Percentiles rank a stretch among this genome's conserved stretches.
Conservation (phyloP, 2,888 invertebrate species). For the Dolichomitus sp. region DNA sequence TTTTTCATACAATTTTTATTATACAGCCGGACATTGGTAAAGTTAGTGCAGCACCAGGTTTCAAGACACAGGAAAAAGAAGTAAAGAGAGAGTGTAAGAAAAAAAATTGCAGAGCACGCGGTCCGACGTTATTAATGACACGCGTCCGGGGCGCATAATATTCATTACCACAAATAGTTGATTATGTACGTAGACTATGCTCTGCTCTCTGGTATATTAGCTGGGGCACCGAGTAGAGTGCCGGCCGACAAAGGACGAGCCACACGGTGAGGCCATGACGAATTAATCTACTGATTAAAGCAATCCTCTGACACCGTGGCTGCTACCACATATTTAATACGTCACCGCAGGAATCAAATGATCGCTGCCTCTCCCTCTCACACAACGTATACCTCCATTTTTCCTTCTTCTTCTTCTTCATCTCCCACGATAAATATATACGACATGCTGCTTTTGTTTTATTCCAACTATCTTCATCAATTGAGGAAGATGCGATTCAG, state of each 20-base stretch:
- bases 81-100: slow-evolving; percentile 29
- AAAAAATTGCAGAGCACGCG: slow-evolving; percentile 68
- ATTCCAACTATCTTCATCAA: slow-evolving; percentile 61
- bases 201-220: slow-evolving; percentile 78
- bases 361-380: slow-evolving; percentile 54
- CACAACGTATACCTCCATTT: not conserved
- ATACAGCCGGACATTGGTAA: slow-evolving; percentile 2
- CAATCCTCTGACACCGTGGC: slow-evolving; percentile 83
- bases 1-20: slow-evolving; percentile 27
- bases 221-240: slow-evolving; percentile 50
- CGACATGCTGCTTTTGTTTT: slow-evolving; percentile 49
- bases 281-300: slow-evolving; percentile 86
- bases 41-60: slow-evolving; percentile 55
- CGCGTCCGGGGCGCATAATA: slow-evolving; percentile 82
- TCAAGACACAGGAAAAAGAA: slow-evolving; percentile 50
- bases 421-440: slow-evolving; percentile 46
- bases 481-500: slow-evolving; percentile 25
- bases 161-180: slow-evolving; percentile 85
- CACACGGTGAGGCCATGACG: slow-evolving; percentile 83
- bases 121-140: slow-evolving; percentile 83
- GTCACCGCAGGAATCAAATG: slow-evolving; percentile 83
- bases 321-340: slow-evolving; percentile 85
- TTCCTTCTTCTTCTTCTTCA: not conserved
- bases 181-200: slow-evolving; percentile 81
- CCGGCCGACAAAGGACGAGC: slow-evolving; percentile 84